phyloP scores from a whole-genome alignment of 2,113 vertebrate genomes.

The Heliornis fulica region DNA sequence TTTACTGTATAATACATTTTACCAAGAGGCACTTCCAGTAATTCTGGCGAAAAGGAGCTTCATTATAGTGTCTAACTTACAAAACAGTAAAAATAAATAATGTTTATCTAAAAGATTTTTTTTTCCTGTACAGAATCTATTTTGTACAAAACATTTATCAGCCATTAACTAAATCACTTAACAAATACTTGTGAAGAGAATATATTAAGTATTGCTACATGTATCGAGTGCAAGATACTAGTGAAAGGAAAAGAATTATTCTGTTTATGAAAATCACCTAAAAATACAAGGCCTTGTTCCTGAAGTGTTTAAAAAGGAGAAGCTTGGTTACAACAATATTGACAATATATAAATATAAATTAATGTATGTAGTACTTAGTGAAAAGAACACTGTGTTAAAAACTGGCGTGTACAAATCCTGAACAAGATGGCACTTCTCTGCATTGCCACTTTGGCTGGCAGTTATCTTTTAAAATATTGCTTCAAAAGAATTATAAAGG shows the following conservation, averaged over 20 bases:
- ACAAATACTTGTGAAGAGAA: constrained; percentile 84
- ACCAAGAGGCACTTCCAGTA: constrained; percentile 96
- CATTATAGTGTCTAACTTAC: constrained; percentile 92
- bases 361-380: constrained; percentile 56
- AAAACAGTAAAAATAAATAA: constrained; percentile 97
- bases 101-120: constrained; percentile 87
- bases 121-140: constrained; percentile 90
- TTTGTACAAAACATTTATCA: constrained; percentile 94
- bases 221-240: constrained; percentile 86
- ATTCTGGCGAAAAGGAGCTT: constrained; percentile 89
- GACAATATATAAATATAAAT: constrained; percentile 71
- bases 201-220: constrained; percentile 86
- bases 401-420: constrained; percentile 63
- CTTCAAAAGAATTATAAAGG: constrained; percentile 59
- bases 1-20: constrained; percentile 90
- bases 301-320: constrained; percentile 66
- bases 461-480: constrained; percentile 69
- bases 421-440: constrained; percentile 48
- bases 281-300: constrained; percentile 81
- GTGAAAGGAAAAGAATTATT: constrained; percentile 82
- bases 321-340: constrained; percentile 68
- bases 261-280: constrained; percentile 77
- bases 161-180: constrained; percentile 83
- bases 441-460: constrained; percentile 55
- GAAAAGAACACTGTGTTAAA: constrained; percentile 69